Percentiles rank a stretch among this genome's conserved stretches.
These are phyloP conservation scores for Tenthredo mesomela DNA, from an alignment of 2,888 invertebrate species.

Conservation along the genomic window DNA sequence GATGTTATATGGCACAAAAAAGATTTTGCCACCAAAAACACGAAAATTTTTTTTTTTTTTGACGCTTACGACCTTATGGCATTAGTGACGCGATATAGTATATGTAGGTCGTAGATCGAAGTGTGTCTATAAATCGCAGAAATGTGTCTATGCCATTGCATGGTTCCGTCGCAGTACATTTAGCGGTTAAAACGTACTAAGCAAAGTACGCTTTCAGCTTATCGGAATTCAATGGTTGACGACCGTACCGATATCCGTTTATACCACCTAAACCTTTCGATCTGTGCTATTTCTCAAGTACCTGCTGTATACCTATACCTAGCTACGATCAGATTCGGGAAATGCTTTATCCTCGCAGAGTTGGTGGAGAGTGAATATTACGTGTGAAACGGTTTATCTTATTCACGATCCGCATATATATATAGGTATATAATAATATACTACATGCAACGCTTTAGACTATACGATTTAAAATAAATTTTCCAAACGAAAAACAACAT, in stretches of 20 bases:
- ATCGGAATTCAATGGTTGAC: constrained; percentile 43
- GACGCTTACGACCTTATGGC: too few species aligned
- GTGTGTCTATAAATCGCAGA: neutral
- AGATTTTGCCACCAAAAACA: too few species aligned
- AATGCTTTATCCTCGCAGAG: neutral
- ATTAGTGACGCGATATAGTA: too few species aligned
- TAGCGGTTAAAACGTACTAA: neutral
- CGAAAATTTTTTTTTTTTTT: too few species aligned
- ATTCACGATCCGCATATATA: neutral
- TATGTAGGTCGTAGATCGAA: neutral
- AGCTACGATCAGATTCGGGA: neutral
- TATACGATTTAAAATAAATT: neutral
- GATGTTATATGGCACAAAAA: too few species aligned
- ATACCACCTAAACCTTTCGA: neutral
- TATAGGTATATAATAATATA: neutral
- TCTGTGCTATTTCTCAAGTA: constrained; percentile 5
- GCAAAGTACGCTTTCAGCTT: constrained; percentile 1
- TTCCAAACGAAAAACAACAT: neutral
- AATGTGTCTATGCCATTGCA: neutral
- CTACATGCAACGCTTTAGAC: neutral
- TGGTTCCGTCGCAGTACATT: neutral
- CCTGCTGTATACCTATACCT: neutral
- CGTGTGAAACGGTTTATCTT: neutral
- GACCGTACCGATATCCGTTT: constrained; percentile 41
- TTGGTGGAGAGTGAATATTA: neutral